Conservation (phyloP, 1,140 invertebrate species). For the Cataglyphis hispanica region DNA sequence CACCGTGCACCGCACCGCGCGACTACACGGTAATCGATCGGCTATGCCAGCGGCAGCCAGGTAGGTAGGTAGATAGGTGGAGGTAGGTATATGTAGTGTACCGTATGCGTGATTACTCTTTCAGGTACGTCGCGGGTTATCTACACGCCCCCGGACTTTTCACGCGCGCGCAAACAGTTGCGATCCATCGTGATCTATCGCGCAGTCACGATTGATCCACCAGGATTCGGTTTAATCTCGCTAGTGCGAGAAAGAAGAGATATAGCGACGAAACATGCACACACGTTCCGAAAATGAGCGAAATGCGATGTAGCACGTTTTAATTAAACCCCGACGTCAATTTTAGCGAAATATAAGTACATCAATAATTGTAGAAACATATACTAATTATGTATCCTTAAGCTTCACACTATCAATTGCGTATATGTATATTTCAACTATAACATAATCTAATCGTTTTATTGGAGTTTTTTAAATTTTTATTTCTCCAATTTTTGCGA, state of each 20-base stretch:
- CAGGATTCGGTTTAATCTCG: background rate
- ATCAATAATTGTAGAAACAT: background rate
- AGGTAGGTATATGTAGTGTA: slow-evolving; percentile 32
- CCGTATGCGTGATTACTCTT: slow-evolving; percentile 72
- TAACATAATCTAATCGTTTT: background rate
- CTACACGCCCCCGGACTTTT: slow-evolving; percentile 71
- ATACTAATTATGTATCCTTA: background rate
- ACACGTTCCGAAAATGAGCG: background rate
- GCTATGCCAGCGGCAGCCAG: slow-evolving; percentile 59
- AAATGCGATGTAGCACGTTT: background rate
- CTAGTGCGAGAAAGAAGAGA: too few species aligned
- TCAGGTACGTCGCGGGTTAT: slow-evolving; percentile 65
- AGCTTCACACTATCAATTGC: background rate
- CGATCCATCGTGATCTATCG: slow-evolving; percentile 19
- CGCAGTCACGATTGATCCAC: background rate
- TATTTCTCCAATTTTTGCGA: background rate
- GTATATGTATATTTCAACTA: background rate
- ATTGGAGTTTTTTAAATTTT: background rate
- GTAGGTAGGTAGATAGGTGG: slow-evolving; percentile 31
- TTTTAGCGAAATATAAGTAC: background rate
- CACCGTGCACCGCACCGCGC: slow-evolving; percentile 62
- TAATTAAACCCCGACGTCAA: background rate
- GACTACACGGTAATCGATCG: slow-evolving; percentile 76
- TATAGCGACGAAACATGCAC: background rate
- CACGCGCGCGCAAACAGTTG: slow-evolving; percentile 15